These are phyloP conservation scores for Cossypha dichroa DNA, from an alignment of 2,797 vertebrate genomes.

Conservation along the genomic window DNA sequence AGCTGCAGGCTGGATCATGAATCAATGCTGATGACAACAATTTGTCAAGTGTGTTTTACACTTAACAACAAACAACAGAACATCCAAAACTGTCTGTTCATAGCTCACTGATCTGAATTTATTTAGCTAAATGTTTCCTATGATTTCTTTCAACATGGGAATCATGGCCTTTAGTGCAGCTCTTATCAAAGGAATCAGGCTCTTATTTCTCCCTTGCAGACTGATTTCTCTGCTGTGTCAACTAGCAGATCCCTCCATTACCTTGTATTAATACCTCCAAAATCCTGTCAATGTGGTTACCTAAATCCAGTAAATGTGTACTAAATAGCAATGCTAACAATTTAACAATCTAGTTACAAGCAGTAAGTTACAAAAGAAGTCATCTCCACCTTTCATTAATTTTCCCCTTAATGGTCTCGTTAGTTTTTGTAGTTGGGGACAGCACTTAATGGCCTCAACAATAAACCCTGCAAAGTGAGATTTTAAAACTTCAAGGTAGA, in stretches of 20 bases:
- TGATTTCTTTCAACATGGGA: neutral
- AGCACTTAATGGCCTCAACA: slow-evolving; percentile 67
- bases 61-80: neutral
- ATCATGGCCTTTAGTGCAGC: neutral
- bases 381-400: slow-evolving; percentile 56
- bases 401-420: slow-evolving; percentile 69
- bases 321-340: slow-evolving; percentile 63
- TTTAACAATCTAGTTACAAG: slow-evolving; percentile 58
- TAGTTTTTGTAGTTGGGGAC: slow-evolving; percentile 63
- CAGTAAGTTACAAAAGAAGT: slow-evolving; percentile 34
- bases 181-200: neutral
- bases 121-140: neutral
- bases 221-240: neutral
- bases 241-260: neutral
- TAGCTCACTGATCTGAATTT: neutral
- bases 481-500: slow-evolving; percentile 44
- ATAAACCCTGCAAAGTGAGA: slow-evolving; percentile 57
- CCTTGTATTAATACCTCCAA: neutral
- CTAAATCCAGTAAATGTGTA: slow-evolving; percentile 16
- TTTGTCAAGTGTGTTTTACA: neutral
- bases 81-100: neutral
- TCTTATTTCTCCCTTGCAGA: neutral
- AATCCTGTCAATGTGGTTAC: neutral
- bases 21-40: neutral
- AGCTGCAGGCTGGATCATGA: neutral